Evolutionary conservation across 2,113 vertebrate species (phyloP).

Genomic region (Hypanus sabinus): DNA sequence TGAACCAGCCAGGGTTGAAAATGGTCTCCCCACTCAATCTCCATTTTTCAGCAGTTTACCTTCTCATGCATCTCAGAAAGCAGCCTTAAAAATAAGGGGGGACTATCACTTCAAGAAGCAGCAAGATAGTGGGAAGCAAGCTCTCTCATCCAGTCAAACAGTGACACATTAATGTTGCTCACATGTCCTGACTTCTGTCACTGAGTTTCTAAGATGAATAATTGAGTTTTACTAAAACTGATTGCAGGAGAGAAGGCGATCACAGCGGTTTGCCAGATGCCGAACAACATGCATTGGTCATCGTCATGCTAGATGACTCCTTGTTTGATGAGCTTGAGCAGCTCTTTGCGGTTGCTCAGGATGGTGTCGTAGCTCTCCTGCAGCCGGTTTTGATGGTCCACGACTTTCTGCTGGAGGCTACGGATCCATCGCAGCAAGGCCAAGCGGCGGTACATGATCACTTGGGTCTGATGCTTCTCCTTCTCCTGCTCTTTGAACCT

Average conservation of each 20-base stretch:
- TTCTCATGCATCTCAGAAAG: not conserved
- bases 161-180: not conserved
- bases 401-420: slow-evolving; percentile 71
- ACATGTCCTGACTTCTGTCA: not conserved
- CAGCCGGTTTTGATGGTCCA: slow-evolving; percentile 85
- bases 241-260: no score
- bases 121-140: not conserved
- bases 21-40: not conserved
- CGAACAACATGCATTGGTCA: no score
- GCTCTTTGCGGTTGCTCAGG: slow-evolving; percentile 86
- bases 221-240: not conserved
- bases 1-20: no score
- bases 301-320: slow-evolving; percentile 39
- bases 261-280: not conserved
- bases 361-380: slow-evolving; percentile 93
- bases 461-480: slow-evolving; percentile 85
- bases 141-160: not conserved
- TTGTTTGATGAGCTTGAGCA: slow-evolving; percentile 71
- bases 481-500: slow-evolving; percentile 89
- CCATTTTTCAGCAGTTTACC: not conserved
- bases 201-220: not conserved
- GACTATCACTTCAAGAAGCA: not conserved
- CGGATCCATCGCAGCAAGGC: slow-evolving; percentile 90
- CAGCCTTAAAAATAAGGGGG: not conserved
- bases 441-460: slow-evolving; percentile 93